Evolutionary conservation across 2,797 vertebrate genomes (phyloP), one percentile per base, ranked within the genome.

Genomic region (Parambassis ranga): DNA sequence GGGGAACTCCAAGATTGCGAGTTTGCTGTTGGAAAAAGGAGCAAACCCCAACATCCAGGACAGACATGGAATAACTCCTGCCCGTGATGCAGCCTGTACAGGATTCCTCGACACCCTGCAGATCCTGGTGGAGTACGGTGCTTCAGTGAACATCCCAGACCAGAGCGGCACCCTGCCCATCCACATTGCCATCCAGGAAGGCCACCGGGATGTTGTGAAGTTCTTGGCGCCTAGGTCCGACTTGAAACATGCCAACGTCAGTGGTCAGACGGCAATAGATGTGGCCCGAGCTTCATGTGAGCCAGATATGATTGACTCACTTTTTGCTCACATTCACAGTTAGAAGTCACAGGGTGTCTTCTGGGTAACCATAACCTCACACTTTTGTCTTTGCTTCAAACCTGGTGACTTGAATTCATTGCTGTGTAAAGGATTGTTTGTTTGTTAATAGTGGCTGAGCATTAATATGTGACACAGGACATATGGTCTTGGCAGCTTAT

Each of bases 21-120:
- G 79, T 33, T 82, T 95, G 58, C 86, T 97, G 11, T 73, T 97
- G 83, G 94, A 96, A 61, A 94, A 94, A 31, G 95, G 96, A 1
- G 95, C 96, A 0, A 87, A 94, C 35, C 92, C 95, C 16, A 96
- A 96, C 14, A 5, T 95, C 59, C 95, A 94, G 84, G 95, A 96
- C 41, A 71, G 81, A n/a, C 89, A 92, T 0, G 95, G 96, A 13
- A 93, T 94, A 28, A 87, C 93, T 0, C 94, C 94, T 0, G 85
- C 90, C 13, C 95, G 96, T 0, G 96, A 97, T 0, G 95, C 94
- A 0, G 95, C 95, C 1, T 93, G 93, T n/a, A 93, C 92, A 0
- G 96, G 95, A 2, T 97, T 97, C 60, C 75, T 94, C 10, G 94
- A 96, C 67, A 96, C 96, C 0, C 65, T 96, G 50, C 90, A 86